A percentile compares a stretch with the other conserved stretches of the same genome.
These are phyloP conservation scores for Daphoenositta chrysoptera DNA, from an alignment of 2,113 vertebrate genomes.

Conservation along the genomic window DNA sequence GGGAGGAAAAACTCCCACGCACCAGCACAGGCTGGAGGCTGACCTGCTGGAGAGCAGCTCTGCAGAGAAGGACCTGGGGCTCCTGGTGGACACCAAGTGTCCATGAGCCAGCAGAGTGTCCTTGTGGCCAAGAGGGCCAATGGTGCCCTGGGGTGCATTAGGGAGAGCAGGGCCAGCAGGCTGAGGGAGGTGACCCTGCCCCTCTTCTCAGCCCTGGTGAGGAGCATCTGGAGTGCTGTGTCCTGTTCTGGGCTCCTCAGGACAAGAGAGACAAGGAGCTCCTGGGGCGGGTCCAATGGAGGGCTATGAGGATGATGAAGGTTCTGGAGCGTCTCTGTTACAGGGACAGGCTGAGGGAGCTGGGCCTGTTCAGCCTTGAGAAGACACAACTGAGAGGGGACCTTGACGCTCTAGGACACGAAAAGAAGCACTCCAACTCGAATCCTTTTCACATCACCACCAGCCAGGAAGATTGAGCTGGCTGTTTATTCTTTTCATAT, in stretches of 20 bases:
- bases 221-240: not conserved
- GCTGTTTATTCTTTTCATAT: too few species aligned
- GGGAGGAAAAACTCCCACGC: accelerated
- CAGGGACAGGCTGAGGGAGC: accelerated
- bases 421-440: too few species aligned
- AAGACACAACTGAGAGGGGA: accelerated
- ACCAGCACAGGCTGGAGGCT: not conserved
- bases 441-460: too few species aligned
- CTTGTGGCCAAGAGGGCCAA: not conserved
- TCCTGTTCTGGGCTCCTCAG: not conserved
- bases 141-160: not conserved
- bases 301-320: not conserved
- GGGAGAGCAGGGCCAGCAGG: accelerated
- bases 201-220: not conserved
- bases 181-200: not conserved
- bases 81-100: not conserved
- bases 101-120: not conserved
- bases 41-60: not conserved
- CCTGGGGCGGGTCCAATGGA: not conserved
- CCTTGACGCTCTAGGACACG: too few species aligned
- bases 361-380: accelerated
- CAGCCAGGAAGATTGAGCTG: too few species aligned
- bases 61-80: accelerated
- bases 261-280: not conserved
- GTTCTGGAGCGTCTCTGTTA: not conserved